phyloP scores from a whole-genome alignment of 1,140 invertebrate genomes.

The Drosophila sucinea region DNA sequence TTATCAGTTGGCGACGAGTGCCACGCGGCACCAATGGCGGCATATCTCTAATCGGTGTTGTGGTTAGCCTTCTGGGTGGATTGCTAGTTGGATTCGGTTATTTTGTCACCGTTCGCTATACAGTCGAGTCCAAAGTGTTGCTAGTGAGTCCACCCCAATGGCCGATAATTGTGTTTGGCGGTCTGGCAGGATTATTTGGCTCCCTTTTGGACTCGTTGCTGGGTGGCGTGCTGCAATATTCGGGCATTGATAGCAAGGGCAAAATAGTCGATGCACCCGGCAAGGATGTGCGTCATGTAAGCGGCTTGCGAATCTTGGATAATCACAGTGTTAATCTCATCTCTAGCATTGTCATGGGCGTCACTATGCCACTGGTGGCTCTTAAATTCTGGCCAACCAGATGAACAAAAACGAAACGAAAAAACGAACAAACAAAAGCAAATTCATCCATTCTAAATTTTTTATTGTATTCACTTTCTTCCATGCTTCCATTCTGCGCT shows the following conservation, averaged over 20 bases:
- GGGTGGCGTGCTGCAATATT: slow-evolving; percentile 93
- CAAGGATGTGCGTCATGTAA: slow-evolving; percentile 89
- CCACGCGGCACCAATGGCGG: slow-evolving; percentile 94
- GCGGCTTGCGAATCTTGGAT: slow-evolving; percentile 91
- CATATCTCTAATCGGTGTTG: slow-evolving; percentile 88
- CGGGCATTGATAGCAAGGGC: slow-evolving; percentile 89
- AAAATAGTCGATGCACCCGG: slow-evolving; percentile 90
- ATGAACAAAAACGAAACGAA: slow-evolving; percentile 24
- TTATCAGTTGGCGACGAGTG: slow-evolving; percentile 90
- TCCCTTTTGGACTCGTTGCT: slow-evolving; percentile 93
- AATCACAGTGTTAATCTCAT: slow-evolving; percentile 96
- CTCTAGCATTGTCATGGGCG: slow-evolving; percentile 89
- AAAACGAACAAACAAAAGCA: background rate
- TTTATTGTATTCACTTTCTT: background rate
- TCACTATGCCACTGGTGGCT: slow-evolving; percentile 89
- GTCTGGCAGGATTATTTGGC: slow-evolving; percentile 90
- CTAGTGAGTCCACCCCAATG: slow-evolving; percentile 89
- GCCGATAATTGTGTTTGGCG: slow-evolving; percentile 90
- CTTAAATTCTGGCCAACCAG: slow-evolving; percentile 86
- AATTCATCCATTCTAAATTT: background rate
- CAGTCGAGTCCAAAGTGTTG: slow-evolving; percentile 86
- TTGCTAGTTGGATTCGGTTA: slow-evolving; percentile 89
- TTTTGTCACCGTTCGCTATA: slow-evolving; percentile 88
- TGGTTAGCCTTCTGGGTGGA: slow-evolving; percentile 90
- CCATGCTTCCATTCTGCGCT: slow-evolving; percentile 6